These are phyloP conservation scores for Amphipyra berbera DNA, from an alignment of 2,888 invertebrate species.

Conservation along the genomic window DNA sequence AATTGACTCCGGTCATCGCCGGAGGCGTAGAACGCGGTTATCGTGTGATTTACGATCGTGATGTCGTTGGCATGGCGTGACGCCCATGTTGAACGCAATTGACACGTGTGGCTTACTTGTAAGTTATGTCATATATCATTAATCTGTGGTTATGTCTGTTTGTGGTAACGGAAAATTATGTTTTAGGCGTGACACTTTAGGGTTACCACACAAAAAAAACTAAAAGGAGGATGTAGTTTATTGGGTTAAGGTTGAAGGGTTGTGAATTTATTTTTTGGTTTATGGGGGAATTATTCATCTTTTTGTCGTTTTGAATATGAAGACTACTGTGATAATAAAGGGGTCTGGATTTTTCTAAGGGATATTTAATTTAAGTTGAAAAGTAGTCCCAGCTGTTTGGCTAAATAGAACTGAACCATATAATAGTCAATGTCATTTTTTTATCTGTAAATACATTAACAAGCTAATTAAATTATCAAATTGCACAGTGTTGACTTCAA, in stretches of 20 bases:
- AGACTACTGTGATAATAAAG: neutral
- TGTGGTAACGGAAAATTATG: constrained; percentile 32
- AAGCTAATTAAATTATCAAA: no score
- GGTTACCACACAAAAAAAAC: constrained; percentile 3
- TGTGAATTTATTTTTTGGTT: constrained; percentile 3
- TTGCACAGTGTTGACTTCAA: no score
- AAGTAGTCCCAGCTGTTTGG: no score
- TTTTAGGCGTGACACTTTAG: constrained; percentile 19
- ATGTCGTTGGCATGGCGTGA: constrained; percentile 61
- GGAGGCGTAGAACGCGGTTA: constrained; percentile 63
- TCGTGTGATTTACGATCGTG: constrained; percentile 65
- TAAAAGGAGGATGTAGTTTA: constrained; percentile 10
- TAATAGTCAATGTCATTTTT: no score
- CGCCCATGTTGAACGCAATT: constrained; percentile 56
- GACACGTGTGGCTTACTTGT: constrained; percentile 50
- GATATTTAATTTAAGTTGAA: no score
- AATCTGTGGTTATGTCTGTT: no score
- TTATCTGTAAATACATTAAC: no score
- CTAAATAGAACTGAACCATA: no score
- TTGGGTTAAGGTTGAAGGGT: constrained; percentile 20
- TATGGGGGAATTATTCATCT: constrained; percentile 26
- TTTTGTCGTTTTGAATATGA: neutral
- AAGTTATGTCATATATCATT: no score
- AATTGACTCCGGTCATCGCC: constrained; percentile 60
- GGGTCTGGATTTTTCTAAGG: neutral